Conservation (phyloP, 1,140 invertebrate genomes). For the Saxidomus purpurata region DNA sequence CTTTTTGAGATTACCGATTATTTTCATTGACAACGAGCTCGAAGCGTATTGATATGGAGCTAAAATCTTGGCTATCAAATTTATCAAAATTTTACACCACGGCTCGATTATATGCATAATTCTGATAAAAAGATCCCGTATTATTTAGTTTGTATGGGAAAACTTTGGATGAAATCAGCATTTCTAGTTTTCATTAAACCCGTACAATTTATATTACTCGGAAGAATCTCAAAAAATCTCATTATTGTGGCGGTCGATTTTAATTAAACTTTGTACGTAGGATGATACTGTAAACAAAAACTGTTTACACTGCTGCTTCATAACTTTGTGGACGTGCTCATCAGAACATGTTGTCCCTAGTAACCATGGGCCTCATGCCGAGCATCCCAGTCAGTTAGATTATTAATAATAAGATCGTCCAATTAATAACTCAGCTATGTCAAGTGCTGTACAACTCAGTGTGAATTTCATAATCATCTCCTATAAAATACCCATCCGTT, state of each 20-base stretch:
- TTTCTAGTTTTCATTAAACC: conserved; percentile 45
- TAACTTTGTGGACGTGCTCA: not conserved
- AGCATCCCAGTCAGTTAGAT: not conserved
- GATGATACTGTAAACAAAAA: conserved; percentile 16
- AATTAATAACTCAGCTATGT: not conserved
- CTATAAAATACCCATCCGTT: not conserved
- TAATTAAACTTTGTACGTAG: conserved; percentile 55
- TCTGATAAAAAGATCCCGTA: conserved; percentile 47
- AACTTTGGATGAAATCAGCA: conserved; percentile 56
- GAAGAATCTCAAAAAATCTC: conserved; percentile 59
- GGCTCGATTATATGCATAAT: conserved; percentile 15
- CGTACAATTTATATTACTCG: conserved; percentile 47
- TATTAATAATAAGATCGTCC: conserved; percentile 7
- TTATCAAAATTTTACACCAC: conserved; percentile 61
- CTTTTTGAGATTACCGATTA: conserved; percentile 64
- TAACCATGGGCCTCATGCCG: not conserved
- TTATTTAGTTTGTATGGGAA: conserved; percentile 38
- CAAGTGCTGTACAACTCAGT: not conserved
- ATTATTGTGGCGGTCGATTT: conserved; percentile 46
- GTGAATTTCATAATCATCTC: not conserved
- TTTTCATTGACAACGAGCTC: conserved; percentile 58
- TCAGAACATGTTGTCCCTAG: not conserved
- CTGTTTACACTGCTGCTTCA: conserved; percentile 40
- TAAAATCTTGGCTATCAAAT: conserved; percentile 45
- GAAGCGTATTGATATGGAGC: conserved; percentile 47